Base-by-base conservation (phyloP, 2,797 vertebrate genomes). In the Pangasius mekongensis region DNA sequence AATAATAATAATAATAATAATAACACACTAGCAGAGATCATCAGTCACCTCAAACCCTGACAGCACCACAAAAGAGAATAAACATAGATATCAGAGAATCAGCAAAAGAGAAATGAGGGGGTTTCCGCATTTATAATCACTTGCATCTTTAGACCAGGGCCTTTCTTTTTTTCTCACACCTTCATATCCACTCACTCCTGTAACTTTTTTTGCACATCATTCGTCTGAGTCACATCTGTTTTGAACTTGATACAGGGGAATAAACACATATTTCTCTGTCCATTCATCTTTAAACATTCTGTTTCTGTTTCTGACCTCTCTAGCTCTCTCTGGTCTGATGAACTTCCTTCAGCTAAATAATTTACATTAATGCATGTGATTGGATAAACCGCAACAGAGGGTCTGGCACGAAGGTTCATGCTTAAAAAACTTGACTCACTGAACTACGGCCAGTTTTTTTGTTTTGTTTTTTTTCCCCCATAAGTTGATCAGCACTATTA, bases 161-260 rank as follows among this genome's bases (percentile, higher is more conserved):
- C 18, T 60, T 81, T 81, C 24, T 39, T n/a, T 58, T 58, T 49
- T 8, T 49, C 27, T 49, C 8, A 4, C 27, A 66, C 18, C 62
- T 33, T 67, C 62, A 67, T 52, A 84, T 67, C 43, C 82, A 52
- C 82, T 62, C 62, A 33, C 82, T 52, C 62, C 11, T 8, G 56
- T n/a, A 43, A 43, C 56, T 5, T 22, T 49, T 64, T 67, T 67
- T 83, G n/a, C 13, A 49, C 16, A 67, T 20, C 16, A 30, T 6
- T 67, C 1, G 4, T 52, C 27, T 84, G 62, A 84, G 39, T 84
- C 82, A 67, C 82, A 67, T 84, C 62, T 67, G 82, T 64, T 84
- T 84, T 13, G 43, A 52, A 52, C 52, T 67, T 67, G 9, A 67
- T 67, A 5, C 2, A 2, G 43, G n/a, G 9, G 43, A 83, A 67